Percentiles rank a stretch among this genome's conserved stretches.
Evolutionary conservation across 2,888 invertebrate genomes (phyloP).

Genomic region (Calameuta idolon): DNA sequence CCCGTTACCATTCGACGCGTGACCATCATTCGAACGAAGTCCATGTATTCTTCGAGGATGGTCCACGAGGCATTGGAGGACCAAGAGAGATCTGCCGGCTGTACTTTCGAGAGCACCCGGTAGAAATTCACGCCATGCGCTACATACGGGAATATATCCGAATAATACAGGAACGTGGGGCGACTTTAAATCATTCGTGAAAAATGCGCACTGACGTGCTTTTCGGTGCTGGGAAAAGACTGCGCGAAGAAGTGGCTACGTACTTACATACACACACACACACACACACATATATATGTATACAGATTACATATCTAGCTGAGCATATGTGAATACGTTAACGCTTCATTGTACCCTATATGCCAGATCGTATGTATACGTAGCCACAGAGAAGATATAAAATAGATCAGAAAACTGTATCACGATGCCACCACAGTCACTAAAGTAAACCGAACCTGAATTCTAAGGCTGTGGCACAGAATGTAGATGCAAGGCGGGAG

Average conservation of each 20-base stretch:
- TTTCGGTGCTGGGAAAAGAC: not conserved
- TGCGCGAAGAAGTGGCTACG: slow-evolving; percentile 9
- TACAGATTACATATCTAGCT: not conserved
- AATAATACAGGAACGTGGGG: slow-evolving; percentile 37
- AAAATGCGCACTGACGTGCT: slow-evolving; percentile 22
- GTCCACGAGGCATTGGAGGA: slow-evolving; percentile 11
- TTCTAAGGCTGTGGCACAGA: not conserved
- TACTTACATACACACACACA: not conserved
- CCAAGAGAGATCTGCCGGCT: not conserved
- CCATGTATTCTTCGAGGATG: slow-evolving; percentile 25
- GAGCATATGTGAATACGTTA: not conserved
- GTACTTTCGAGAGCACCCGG: slow-evolving; percentile 33
- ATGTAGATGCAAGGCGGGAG: not conserved
- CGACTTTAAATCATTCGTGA: slow-evolving; percentile 38
- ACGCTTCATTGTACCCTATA: not conserved
- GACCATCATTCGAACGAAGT: slow-evolving; percentile 38
- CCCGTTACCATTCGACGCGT: slow-evolving; percentile 26
- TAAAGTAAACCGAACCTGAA: not conserved
- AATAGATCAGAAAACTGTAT: not conserved
- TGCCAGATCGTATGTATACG: not conserved
- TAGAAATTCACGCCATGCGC: slow-evolving; percentile 35
- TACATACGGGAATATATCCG: slow-evolving; percentile 34
- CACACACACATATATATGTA: not conserved
- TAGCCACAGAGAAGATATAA: not conserved
- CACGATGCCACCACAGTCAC: not conserved